Base-by-base conservation (phyloP, 1,140 invertebrate species). In the Drosophila subpulchrella region DNA sequence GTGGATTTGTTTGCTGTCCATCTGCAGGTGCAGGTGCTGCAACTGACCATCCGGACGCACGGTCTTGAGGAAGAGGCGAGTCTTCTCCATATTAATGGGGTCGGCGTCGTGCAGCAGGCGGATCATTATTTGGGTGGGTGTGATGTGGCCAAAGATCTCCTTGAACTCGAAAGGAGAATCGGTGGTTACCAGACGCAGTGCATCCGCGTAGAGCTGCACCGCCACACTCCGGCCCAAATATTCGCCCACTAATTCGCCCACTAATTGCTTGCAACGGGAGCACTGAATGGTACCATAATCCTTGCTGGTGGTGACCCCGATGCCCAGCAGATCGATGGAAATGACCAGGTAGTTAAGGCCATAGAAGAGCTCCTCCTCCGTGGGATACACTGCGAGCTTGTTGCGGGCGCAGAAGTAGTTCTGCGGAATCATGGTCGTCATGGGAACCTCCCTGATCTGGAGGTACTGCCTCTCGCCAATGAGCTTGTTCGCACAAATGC, bases 1-100 rank as follows among this genome's bases (percentile, higher is more conserved):
- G 13, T 71, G 70, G 10, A 79, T 2, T 7, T 70, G 53, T 0
- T 30, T 30, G 1, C 36, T 71, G 20, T 79, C 56, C 20, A 71
- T 11, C 13, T 62, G 8, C 15, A 83, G 15, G 13, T 71, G 62
- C 41, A 81, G 27, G 6, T 56, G 66, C 7, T 79, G 70, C 41
- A 71, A 10, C 41, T 83, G 80, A 0, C 80, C 80, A 58, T 83
- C 80, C 6, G 75, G 63, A 10, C 75, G 75, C 15, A 75, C 24
- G 11, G 75, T 46, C 54, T 62, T 83, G n/a, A 83, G 41, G 7
- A 79, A 59, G 0, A 83, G 10, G 0, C 70, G 63, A 1, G 62
- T 46, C 34, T 53, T 68, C 2, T 77, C 58, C 13, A n/a, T 7
- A 32, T 32, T 56, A 0, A 53, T 30, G 20, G 62, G 68, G 11